phyloP scores from a whole-genome alignment of 2,888 invertebrate species.

The Hyposoter didymator region DNA sequence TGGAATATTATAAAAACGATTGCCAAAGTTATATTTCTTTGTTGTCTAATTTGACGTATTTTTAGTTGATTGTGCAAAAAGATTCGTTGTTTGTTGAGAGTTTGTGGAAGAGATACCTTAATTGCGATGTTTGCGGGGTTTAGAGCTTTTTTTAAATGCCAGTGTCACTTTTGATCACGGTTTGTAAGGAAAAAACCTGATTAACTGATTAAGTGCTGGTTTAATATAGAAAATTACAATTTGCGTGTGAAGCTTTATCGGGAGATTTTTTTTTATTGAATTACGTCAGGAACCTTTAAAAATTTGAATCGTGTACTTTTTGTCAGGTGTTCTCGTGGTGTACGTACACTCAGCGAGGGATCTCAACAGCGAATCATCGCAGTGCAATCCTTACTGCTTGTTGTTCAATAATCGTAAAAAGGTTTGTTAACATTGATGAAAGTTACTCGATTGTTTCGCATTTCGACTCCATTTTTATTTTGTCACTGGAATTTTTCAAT shows the following conservation, averaged over 20 bases:
- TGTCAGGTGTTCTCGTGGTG: conserved; percentile 85
- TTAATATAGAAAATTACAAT: neutral
- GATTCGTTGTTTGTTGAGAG: no score
- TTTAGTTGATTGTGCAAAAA: no score
- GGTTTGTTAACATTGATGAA: conserved; percentile 75
- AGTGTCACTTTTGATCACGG: neutral
- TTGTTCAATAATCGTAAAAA: conserved; percentile 85
- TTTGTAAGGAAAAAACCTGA: neutral
- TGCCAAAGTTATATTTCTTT: no score
- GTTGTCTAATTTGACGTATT: no score
- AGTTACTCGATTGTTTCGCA: neutral
- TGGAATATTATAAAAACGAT: no score
- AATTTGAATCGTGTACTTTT: conserved; percentile 56
- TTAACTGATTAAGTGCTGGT: neutral
- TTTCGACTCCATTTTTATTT: neutral
- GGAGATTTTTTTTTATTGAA: no score
- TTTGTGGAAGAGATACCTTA: neutral
- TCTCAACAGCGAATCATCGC: conserved; percentile 82
- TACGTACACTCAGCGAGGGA: conserved; percentile 85
- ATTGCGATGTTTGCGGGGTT: neutral
- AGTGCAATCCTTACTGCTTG: conserved; percentile 86
- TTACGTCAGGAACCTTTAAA: neutral
- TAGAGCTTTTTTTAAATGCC: neutral
- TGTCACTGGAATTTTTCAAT: neutral
- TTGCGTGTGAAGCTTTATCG: neutral